Evolutionary conservation across 2,888 invertebrate genomes (phyloP), one percentile per base, ranked within the genome.

Genomic region (Mycalesis mineus): DNA sequence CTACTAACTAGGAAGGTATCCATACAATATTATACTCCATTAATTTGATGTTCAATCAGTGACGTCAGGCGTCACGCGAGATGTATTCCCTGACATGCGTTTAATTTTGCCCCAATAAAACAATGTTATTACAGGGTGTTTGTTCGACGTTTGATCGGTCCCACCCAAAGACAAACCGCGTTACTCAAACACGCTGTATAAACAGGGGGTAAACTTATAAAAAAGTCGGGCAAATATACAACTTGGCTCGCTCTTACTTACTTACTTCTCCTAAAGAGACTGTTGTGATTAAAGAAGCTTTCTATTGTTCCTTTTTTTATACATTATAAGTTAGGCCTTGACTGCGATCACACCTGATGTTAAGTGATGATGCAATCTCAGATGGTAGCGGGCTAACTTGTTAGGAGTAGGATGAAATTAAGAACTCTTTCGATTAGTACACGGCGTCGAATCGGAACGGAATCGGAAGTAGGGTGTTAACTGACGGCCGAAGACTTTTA

Each of bases 81-180:
- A 57, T 55, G 49, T 53, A 49, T 61, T 63, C 61, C 59, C 60
- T 64, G 72, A 68, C 70, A 68, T 58, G 59, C 57, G 55, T 66
- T 68, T 73, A 72, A 73, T 73, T 71, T 71, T 65, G 64, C 61
- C 61, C 67, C 60, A 59, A 69, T 69, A 71, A 72, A 69, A 71
- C 72, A 72, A 67, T 71, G 67, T 73, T 73, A 70, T 70, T 67
- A 67, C 62, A 68, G 64, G 71, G 69, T 75, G 72, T 74, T 75
- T 71, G 67, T 62, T 48, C 55, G 71, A 55, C 72, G 73, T 75
- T 78, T 79, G 80, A 75, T 77, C 75, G 73, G 75, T 65, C 78
- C 74, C 79, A 69, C 79, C 78, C 76, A 72, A 62, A 68, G 65
- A 68, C 68, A 67, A 66, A 70, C 69, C 73, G 65, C 70, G 68